Percentiles rank a stretch among this genome's conserved stretches.
Conservation (phyloP, 1,140 invertebrate species). For the Drosophila ficusphila region DNA sequence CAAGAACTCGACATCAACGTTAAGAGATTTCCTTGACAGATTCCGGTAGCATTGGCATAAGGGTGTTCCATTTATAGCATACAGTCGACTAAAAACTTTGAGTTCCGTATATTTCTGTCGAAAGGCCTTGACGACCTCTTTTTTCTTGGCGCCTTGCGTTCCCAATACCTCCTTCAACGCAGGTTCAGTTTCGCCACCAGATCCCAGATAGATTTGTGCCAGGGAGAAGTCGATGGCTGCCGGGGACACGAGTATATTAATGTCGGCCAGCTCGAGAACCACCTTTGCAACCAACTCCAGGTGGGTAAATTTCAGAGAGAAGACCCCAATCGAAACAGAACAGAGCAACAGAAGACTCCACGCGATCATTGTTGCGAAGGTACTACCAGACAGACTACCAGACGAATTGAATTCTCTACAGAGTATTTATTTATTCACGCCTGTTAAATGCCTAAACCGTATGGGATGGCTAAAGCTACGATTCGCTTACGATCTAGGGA, state of each 20-base stretch:
- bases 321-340: no score
- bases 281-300: not conserved
- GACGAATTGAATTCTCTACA: constrained; percentile 14
- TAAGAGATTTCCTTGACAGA: not conserved
- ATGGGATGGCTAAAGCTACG: constrained; percentile 24
- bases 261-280: not conserved
- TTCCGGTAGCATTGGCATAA: not conserved
- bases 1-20: not conserved
- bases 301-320: not conserved
- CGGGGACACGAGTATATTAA: not conserved
- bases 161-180: not conserved
- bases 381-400: no score
- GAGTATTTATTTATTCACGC: constrained; percentile 37
- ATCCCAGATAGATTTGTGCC: constrained; percentile 11
- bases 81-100: not conserved
- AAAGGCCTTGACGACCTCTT: not conserved
- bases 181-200: not conserved
- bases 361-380: not conserved
- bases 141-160: not conserved
- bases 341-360: not conserved
- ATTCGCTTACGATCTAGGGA: constrained; percentile 40
- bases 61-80: not conserved
- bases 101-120: not conserved
- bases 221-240: not conserved
- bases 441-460: constrained; percentile 39